A percentile compares a stretch with the other conserved stretches of the same genome.
These are phyloP conservation scores for Helicorthomorpha holstii DNA, from an alignment of 1,140 invertebrate species.

Conservation along the genomic window DNA sequence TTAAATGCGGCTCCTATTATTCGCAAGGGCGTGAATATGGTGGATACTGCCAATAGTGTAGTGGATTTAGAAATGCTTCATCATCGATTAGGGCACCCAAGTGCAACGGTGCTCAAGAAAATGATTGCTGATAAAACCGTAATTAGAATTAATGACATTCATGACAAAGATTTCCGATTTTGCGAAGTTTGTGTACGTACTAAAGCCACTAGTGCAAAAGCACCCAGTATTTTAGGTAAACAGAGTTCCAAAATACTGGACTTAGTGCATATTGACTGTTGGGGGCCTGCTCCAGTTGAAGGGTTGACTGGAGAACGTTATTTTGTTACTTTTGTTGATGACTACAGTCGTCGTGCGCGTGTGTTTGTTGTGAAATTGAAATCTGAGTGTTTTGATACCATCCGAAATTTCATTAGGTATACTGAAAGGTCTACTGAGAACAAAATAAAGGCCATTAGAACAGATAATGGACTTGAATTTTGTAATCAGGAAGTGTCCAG, in stretches of 20 bases:
- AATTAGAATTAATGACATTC: neutral
- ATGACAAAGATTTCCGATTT: neutral
- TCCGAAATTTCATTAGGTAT: neutral
- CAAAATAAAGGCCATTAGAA: slow-evolving; percentile 2
- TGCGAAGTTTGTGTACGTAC: neutral
- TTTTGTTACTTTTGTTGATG: neutral
- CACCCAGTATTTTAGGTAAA: neutral
- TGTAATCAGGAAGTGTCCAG: slow-evolving; percentile 7
- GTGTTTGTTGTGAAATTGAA: neutral
- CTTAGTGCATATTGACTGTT: neutral
- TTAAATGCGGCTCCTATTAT: neutral
- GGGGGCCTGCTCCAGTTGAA: neutral
- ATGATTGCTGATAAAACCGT: neutral
- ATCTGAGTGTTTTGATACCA: neutral
- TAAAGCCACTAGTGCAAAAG: neutral
- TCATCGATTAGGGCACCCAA: neutral
- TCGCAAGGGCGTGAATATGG: neutral
- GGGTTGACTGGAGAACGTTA: neutral
- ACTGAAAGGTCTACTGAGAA: neutral
- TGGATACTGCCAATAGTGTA: neutral
- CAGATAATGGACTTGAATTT: slow-evolving; percentile 10
- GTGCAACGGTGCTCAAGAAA: neutral
- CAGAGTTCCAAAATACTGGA: neutral
- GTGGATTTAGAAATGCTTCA: neutral
- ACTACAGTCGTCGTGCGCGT: neutral